Evolutionary conservation across 2,888 invertebrate genomes (phyloP).

Genomic region (Epirrhoe alternata): DNA sequence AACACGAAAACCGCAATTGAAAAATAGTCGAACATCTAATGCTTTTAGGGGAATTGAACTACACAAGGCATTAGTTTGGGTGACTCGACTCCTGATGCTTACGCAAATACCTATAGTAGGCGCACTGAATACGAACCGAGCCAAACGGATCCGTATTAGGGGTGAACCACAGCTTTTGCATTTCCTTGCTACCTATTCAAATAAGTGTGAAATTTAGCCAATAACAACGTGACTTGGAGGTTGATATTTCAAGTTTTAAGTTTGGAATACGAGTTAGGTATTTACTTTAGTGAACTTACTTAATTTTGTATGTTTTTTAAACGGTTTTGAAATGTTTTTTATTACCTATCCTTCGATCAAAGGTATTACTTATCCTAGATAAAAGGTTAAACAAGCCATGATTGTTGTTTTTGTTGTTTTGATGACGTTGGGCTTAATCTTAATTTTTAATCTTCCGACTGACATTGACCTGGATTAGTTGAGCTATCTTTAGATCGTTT

Average conservation of each 20-base stretch:
- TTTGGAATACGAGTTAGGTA: neutral
- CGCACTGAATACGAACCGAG: constrained; percentile 69
- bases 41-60: constrained; percentile 25
- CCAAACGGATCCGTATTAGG: constrained; percentile 71
- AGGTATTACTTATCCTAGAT: no score
- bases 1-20: constrained; percentile 15
- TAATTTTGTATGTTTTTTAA: no score
- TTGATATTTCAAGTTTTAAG: neutral
- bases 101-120: constrained; percentile 63
- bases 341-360: no score
- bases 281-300: no score
- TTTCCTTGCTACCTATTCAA: neutral
- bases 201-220: neutral
- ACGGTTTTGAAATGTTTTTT: no score
- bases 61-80: constrained; percentile 42
- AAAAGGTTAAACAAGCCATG: no score
- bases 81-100: constrained; percentile 47
- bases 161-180: constrained; percentile 7
- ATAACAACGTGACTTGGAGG: neutral
- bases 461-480: no score
- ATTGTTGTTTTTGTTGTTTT: no score
- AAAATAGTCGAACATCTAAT: constrained; percentile 25
- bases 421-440: no score
- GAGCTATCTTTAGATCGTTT: no score
- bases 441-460: no score